Conservation (phyloP, 1,140 invertebrate species). For the Diabrotica virgifera region DNA sequence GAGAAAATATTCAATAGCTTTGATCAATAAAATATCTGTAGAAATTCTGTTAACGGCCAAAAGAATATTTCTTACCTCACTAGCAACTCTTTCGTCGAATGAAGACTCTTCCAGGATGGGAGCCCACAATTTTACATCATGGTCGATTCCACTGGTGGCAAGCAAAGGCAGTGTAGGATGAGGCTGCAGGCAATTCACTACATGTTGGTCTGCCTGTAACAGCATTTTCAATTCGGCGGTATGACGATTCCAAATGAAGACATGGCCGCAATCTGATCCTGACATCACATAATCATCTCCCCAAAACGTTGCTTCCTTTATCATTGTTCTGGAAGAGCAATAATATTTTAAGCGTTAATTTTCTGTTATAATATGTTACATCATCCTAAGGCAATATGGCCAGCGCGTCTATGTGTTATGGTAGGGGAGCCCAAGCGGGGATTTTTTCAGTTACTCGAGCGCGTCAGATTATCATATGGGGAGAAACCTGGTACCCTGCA, state of each 20-base stretch:
- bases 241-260: constrained; percentile 67
- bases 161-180: constrained; percentile 79
- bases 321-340: constrained; percentile 69
- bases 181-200: constrained; percentile 85
- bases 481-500: no score
- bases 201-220: constrained; percentile 79
- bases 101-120: constrained; percentile 58
- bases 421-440: no score
- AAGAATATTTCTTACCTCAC: constrained; percentile 58
- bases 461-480: no score
- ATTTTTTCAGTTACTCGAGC: no score
- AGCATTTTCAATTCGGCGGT: constrained; percentile 72
- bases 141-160: constrained; percentile 86
- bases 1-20: no score
- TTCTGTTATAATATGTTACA: no score
- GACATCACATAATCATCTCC: constrained; percentile 79
- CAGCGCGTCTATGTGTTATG: no score
- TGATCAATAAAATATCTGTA: no score
- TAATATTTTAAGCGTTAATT: background rate
- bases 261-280: constrained; percentile 83
- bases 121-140: constrained; percentile 85
- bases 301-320: constrained; percentile 89
- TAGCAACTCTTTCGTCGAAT: constrained; percentile 67
- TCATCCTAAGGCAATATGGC: no score
- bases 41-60: no score